A percentile compares a stretch with the other conserved stretches of the same genome.
Conservation (phyloP, 2,888 invertebrate genomes). For the Drepana falcataria region DNA sequence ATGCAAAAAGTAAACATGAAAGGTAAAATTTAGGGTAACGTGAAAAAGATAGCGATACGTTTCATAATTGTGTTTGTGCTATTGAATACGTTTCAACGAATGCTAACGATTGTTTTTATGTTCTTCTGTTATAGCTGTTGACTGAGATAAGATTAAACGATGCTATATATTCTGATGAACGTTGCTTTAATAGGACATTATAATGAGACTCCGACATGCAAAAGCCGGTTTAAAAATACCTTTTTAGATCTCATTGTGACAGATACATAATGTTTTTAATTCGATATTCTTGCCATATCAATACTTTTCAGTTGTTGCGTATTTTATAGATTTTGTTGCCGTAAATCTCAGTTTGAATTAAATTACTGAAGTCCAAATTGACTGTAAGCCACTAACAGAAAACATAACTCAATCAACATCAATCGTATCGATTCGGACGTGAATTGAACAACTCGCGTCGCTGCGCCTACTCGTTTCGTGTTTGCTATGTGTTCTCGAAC, state of each 20-base stretch:
- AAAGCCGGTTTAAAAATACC: too few species aligned
- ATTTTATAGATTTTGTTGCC: background rate
- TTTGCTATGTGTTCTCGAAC: conserved; percentile 38
- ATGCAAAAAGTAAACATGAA: conserved; percentile 23
- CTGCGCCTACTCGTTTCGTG: conserved; percentile 31
- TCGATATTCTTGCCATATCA: too few species aligned
- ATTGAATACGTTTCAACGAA: conserved; percentile 14
- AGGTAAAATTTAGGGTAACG: conserved; percentile 19
- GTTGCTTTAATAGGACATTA: background rate
- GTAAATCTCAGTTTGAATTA: background rate
- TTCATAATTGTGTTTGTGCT: conserved; percentile 20
- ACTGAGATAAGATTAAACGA: background rate
- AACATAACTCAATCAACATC: conserved; percentile 72
- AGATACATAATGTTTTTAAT: too few species aligned
- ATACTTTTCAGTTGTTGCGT: too few species aligned
- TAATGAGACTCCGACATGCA: background rate
- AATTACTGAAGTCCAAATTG: conserved; percentile 8
- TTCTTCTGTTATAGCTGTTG: conserved; percentile 1
- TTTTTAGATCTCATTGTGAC: too few species aligned
- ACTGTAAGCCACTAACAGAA: conserved; percentile 20
- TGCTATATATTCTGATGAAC: background rate
- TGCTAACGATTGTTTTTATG: conserved; percentile 9
- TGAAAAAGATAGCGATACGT: conserved; percentile 22
- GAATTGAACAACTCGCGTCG: conserved; percentile 61
- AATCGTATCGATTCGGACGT: conserved; percentile 50